Evolutionary conservation across 2,888 invertebrate genomes (phyloP).

Genomic region (Pyrochroa serraticornis): DNA sequence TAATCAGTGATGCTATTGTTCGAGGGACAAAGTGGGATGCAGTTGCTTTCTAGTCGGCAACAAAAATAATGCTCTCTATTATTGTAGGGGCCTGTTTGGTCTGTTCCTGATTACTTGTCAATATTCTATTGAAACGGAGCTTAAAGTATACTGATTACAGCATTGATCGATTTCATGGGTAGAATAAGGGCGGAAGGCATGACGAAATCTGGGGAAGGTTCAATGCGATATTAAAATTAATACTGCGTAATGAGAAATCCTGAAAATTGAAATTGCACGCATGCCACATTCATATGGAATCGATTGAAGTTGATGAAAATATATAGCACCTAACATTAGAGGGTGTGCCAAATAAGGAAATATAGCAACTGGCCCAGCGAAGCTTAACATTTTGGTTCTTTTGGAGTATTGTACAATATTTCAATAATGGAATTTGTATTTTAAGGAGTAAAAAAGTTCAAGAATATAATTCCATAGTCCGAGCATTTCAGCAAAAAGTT

Average conservation of each 20-base stretch:
- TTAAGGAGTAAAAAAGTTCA: too few species aligned
- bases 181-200: background rate
- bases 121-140: background rate
- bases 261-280: background rate
- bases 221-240: too few species aligned
- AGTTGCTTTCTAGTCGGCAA: background rate
- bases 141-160: background rate
- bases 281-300: background rate
- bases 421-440: too few species aligned
- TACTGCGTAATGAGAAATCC: too few species aligned
- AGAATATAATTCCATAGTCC: too few species aligned
- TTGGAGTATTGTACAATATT: too few species aligned
- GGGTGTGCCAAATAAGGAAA: too few species aligned
- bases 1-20: slow-evolving; percentile 18
- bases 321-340: too few species aligned
- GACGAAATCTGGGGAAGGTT: background rate
- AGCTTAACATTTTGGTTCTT: too few species aligned
- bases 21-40: background rate
- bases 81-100: background rate
- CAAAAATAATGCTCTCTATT: background rate
- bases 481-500: too few species aligned
- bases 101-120: slow-evolving; percentile 2
- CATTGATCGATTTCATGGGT: background rate
- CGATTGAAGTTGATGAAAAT: background rate
- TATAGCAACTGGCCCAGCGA: too few species aligned